Evolutionary conservation across 2,888 invertebrate species (phyloP), one percentile per base, ranked within the genome.

Genomic region (Ganaspis brasiliensis): DNA sequence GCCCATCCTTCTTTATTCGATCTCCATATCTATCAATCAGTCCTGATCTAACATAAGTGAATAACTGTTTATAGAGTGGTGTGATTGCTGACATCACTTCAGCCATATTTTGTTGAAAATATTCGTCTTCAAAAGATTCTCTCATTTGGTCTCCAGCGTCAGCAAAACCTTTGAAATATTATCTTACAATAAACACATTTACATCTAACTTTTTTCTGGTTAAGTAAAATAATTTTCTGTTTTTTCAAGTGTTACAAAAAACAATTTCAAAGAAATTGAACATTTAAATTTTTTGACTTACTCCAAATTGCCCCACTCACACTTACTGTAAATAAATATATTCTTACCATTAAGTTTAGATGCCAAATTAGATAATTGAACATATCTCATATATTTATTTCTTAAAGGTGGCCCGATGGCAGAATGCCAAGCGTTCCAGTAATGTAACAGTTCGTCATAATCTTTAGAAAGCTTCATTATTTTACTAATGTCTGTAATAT

Each of bases 141-240:
- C 96, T 92, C 95, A 97, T 96, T 89, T 96, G 96, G 72, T 96
- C 96, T 0, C 97, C 96, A 0, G 96, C 96, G 87, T 97, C 96
- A 10, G 93, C 91, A 88, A 95, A 97, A 0, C 96, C 97, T 96
- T 16, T 8, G 24, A 19, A 37, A 12, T 10, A 49, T 75, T 31
- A n/a, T 49, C n/a, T n/a, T n/a, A 26, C 16, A 35, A n/a, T 31
- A 31, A 31, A 31, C 6, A 31, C n/a, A n/a, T n/a, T n/a, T n/a
- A n/a, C n/a, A n/a, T n/a, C n/a, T n/a, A n/a, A n/a, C n/a, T n/a
- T n/a, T n/a, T n/a, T n/a, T n/a, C n/a, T n/a, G n/a, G n/a, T n/a
- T n/a, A n/a, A n/a, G n/a, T n/a, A n/a, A n/a, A n/a, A n/a, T n/a
- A n/a, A n/a, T n/a, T n/a, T n/a, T n/a, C n/a, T n/a, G 73, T 67